Evolutionary conservation across 1,140 invertebrate species (phyloP).

Genomic region (Harlomillsia oculata): DNA sequence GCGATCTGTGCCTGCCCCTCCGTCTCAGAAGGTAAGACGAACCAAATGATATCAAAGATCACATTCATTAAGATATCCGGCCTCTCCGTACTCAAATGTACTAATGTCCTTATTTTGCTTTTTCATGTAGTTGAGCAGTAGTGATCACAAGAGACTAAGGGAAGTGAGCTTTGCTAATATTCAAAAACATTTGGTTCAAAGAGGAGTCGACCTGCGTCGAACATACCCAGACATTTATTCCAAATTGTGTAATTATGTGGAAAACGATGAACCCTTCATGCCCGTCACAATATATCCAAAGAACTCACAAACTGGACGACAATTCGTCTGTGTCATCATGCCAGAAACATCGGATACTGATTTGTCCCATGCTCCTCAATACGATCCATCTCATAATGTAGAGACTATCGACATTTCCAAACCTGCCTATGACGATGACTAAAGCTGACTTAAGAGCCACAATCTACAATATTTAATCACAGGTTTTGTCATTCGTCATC

Average conservation of each 20-base stretch:
- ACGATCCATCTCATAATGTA: not conserved
- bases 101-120: not conserved
- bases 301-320: slow-evolving; percentile 65
- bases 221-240: slow-evolving; percentile 64
- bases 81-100: slow-evolving; percentile 1
- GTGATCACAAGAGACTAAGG: slow-evolving; percentile 52
- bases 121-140: slow-evolving; percentile 37
- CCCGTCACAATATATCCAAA: slow-evolving; percentile 78
- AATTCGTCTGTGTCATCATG: slow-evolving; percentile 88
- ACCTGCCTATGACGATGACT: not conserved
- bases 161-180: slow-evolving; percentile 73
- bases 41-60: not conserved
- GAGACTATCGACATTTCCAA: not conserved
- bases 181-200: slow-evolving; percentile 59
- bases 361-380: not conserved
- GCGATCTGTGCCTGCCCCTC: slow-evolving; percentile 32
- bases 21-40: slow-evolving; percentile 26
- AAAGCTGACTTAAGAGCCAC: not conserved
- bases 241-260: slow-evolving; percentile 68
- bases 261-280: slow-evolving; percentile 68
- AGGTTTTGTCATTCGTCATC: too few species aligned
- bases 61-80: not conserved
- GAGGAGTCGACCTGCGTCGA: slow-evolving; percentile 64
- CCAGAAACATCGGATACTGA: slow-evolving; percentile 48
- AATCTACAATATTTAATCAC: too few species aligned